Evolutionary conservation across 2,888 invertebrate genomes (phyloP), one percentile per base, ranked within the genome.

Genomic region (Aplocera efformata): DNA sequence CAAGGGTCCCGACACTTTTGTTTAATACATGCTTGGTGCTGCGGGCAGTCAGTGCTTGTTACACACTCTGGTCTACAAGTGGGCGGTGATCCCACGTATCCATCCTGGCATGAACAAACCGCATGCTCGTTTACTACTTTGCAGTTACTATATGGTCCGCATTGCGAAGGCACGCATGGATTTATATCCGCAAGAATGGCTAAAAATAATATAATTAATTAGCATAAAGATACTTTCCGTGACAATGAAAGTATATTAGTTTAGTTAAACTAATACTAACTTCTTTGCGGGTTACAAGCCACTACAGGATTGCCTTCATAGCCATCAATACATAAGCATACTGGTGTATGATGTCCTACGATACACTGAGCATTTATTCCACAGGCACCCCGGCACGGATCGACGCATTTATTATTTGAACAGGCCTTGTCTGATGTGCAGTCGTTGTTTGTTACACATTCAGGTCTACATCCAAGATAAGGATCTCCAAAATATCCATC

Each of bases 401-500:
- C 93, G 46, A 91, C 88, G 68, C 96, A 97, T 86, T 96, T 95
- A 64, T 94, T 94, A 71, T 94, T 94, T 11, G 94, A 88, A 68
- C 97, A 97, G 33, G 96, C 94, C 60, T 90, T 93, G 56, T 92
- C 91, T 50, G 91, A 90, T 21, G 92, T 84, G 61, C 96, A 96
- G 62, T 96, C 96, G 13, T 93, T 92, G 67, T 96, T 96, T 32
- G 82, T 92, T 2, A 95, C 93, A 70, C 96, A 96, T 84, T 96
- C 96, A 2, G 96, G 96, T 55, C 94, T 90, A 71, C 96, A 96
- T 42, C 94, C 94, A 1, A 92, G 91, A 66, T 96, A 95, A 0
- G 97, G 96, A 81, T 97, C 96, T 23, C 97, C 97, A 56, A 92
- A 93, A 73, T 95, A 96, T 67, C 94, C 94, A 7, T 93, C 91